Evolutionary conservation across 30 jellyfish, hydroid and myxozoan genomes (phyloP).

Genomic region (Turritopsis rubra): DNA sequence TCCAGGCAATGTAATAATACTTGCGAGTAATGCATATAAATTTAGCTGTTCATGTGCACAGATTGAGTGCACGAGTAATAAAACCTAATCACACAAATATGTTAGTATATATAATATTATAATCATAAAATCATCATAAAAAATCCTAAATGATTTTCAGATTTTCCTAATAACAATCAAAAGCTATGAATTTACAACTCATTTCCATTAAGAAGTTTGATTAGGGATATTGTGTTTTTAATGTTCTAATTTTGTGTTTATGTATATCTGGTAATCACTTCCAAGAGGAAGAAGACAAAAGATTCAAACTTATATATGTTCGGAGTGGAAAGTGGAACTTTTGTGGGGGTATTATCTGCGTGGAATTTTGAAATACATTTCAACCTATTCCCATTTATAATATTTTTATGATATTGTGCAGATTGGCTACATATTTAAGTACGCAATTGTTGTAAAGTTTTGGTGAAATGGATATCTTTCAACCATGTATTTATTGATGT

Average conservation of each 20-base stretch:
- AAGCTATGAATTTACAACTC: neutral
- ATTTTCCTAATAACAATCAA: neutral
- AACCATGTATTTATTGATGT: neutral
- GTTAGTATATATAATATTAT: neutral
- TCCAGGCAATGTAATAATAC: too few relatives aligned
- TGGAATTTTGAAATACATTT: too few relatives aligned
- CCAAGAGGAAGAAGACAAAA: neutral
- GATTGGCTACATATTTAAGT: too few relatives aligned
- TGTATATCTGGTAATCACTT: neutral
- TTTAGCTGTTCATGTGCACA: neutral
- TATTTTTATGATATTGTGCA: too few relatives aligned
- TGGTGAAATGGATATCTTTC: neutral
- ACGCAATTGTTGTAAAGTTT: too few relatives aligned
- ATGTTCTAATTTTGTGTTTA: neutral
- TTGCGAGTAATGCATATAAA: too few relatives aligned
- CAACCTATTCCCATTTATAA: too few relatives aligned
- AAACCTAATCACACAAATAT: neutral
- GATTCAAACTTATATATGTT: neutral
- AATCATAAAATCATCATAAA: neutral
- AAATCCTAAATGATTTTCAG: neutral
- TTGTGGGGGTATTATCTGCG: neutral
- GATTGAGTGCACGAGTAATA: neutral
- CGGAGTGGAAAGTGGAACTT: neutral
- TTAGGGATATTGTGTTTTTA: neutral
- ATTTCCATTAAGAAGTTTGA: neutral